These are phyloP conservation scores for Coracopsis vasa DNA, from an alignment of 2,113 vertebrate species.

Conservation along the genomic window DNA sequence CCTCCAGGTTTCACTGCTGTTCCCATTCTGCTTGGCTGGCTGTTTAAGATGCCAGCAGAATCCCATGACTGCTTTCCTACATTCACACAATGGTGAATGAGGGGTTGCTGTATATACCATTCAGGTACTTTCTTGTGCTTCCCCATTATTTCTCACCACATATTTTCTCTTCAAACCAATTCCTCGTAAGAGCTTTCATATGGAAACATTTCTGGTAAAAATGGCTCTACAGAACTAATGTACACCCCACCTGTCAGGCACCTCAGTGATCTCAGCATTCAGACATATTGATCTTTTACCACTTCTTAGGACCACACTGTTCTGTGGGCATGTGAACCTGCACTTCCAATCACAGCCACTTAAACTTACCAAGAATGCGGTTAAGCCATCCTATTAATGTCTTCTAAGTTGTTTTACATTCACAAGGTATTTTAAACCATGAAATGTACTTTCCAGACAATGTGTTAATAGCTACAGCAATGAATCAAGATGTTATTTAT, in stretches of 20 bases:
- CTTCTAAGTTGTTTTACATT: not conserved
- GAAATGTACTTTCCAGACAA: not conserved
- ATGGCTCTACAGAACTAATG: not conserved
- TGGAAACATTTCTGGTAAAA: not conserved
- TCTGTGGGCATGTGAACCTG: not conserved
- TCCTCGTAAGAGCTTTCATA: not conserved
- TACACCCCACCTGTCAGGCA: not conserved
- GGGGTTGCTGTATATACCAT: not conserved
- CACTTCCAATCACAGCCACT: not conserved
- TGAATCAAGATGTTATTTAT: not conserved
- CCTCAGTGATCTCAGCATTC: not conserved
- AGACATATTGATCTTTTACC: not conserved
- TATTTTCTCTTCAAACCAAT: not conserved
- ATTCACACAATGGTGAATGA: not conserved
- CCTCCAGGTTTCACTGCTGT: conserved; percentile 6
- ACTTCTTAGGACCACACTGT: not conserved
- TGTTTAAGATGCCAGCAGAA: not conserved
- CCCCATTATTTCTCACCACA: not conserved
- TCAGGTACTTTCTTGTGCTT: not conserved
- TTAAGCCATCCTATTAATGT: not conserved
- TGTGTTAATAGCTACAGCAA: not conserved
- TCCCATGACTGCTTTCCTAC: not conserved
- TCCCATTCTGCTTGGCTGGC: not conserved
- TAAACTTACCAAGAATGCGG: not conserved
- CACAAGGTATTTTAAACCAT: not conserved